Evolutionary conservation across 2,113 vertebrate species (phyloP).

Genomic region (Stictonetta naevosa): DNA sequence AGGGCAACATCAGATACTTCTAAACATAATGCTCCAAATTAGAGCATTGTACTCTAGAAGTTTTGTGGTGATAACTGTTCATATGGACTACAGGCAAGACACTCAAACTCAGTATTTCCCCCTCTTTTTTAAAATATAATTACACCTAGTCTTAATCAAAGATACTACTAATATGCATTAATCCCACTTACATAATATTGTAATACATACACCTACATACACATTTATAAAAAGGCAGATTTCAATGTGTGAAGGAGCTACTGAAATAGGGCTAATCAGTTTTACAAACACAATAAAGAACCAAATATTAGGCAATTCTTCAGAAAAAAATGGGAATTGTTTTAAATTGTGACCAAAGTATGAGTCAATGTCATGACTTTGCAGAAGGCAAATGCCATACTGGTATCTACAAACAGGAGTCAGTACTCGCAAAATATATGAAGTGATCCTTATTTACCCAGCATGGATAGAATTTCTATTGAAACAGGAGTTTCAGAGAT

Average conservation of each 20-base stretch:
- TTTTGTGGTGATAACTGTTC: neutral
- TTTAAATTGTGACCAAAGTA: neutral
- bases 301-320: neutral
- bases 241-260: neutral
- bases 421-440: neutral
- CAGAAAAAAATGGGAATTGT: neutral
- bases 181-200: neutral
- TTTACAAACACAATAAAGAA: constrained; percentile 6
- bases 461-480: neutral
- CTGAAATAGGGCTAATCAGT: neutral
- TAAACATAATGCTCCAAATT: neutral
- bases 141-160: neutral
- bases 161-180: neutral
- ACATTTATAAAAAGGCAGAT: neutral
- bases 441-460: neutral
- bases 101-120: neutral
- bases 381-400: constrained; percentile 23
- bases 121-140: neutral
- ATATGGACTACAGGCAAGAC: neutral
- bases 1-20: neutral
- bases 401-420: neutral
- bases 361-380: neutral
- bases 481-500: neutral
- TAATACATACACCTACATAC: neutral
- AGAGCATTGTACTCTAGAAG: neutral